Base-by-base conservation (phyloP, 2,797 vertebrate species). In the Lycodopsis pacificus region DNA sequence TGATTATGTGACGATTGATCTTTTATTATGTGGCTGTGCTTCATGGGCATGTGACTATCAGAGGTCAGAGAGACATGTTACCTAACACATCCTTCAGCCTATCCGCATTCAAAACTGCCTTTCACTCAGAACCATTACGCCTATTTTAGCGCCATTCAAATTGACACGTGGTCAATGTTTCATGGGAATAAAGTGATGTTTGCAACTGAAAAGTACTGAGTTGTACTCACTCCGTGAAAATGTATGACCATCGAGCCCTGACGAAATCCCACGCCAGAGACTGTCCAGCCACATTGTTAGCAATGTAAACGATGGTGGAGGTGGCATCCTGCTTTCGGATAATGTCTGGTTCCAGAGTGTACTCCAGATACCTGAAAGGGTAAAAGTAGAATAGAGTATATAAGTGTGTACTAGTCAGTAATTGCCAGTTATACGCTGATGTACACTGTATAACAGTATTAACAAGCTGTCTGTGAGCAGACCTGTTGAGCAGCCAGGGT, bases 321-420 rank as follows among this genome's bases (percentile, higher is more conserved):
- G 96, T 97, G 69, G 96, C 96, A 0, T 99, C 98, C 87, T 99
- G 98, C 84, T 91, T 99, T 5, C 97, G 93, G 89, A 99, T 97
- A 86, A 63, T 69, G 0, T 0, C 0, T 5, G 97, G 0, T 22
- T 96, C 25, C 1, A 99, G 84, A 0, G 96, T 92, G 90, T 96
- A 98, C 25, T 93, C 68, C 80, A 99, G 95, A 85, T 97, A 99
- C 86, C 98, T 93, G 69, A 57, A 44, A 46, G 36, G 27, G 48
- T 34, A n/a, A 22, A 56, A 38, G 4, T 30, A 78, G 10, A 22
- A 15, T 7, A 67, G 10, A 44, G 54, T 38, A 27, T 27, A 20
- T 34, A 22, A 32, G n/a, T 30, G 17, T 44, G 46, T 42, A 36
- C 10, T 20, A 11, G 20, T 71, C 32, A 54, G 42, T 56, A n/a